A percentile compares a stretch with the other conserved stretches of the same genome.
Evolutionary conservation across 2,113 vertebrate species (phyloP).

Genomic region (Menidia beryllina): DNA sequence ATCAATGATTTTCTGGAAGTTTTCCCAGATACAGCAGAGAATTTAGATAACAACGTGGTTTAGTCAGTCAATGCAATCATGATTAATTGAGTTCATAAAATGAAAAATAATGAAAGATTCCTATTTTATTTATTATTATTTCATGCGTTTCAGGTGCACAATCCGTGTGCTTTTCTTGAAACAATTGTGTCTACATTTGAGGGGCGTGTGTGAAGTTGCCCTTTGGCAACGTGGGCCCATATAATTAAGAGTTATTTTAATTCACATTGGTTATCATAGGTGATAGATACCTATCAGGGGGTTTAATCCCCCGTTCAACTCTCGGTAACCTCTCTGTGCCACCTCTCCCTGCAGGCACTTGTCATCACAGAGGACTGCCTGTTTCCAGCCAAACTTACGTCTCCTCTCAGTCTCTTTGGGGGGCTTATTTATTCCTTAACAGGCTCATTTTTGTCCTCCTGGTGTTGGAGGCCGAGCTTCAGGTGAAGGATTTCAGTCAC

Average conservation of each 20-base stretch:
- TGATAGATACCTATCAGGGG: slow-evolving; percentile 71
- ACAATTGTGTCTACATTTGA: slow-evolving; percentile 7
- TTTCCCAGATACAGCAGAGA: too few species aligned
- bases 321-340: slow-evolving; percentile 72
- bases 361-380: slow-evolving; percentile 61
- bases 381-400: slow-evolving; percentile 73
- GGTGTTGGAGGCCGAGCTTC: slow-evolving; percentile 40
- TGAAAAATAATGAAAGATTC: too few species aligned
- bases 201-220: slow-evolving; percentile 22
- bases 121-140: too few species aligned
- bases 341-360: slow-evolving; percentile 75
- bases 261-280: slow-evolving; percentile 43
- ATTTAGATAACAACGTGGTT: too few species aligned
- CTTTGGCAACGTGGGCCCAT: slow-evolving; percentile 43
- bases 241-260: slow-evolving; percentile 64
- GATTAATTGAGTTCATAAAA: too few species aligned
- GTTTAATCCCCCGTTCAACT: slow-evolving; percentile 84
- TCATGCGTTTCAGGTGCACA: too few species aligned
- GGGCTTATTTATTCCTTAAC: slow-evolving; percentile 80
- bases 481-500: slow-evolving; percentile 61
- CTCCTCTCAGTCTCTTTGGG: slow-evolving; percentile 69
- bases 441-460: slow-evolving; percentile 72
- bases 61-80: too few species aligned
- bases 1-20: too few species aligned
- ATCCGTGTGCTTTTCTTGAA: background rate